phyloP scores from a whole-genome alignment of 2,888 invertebrate species.

The Agrilus mali region DNA sequence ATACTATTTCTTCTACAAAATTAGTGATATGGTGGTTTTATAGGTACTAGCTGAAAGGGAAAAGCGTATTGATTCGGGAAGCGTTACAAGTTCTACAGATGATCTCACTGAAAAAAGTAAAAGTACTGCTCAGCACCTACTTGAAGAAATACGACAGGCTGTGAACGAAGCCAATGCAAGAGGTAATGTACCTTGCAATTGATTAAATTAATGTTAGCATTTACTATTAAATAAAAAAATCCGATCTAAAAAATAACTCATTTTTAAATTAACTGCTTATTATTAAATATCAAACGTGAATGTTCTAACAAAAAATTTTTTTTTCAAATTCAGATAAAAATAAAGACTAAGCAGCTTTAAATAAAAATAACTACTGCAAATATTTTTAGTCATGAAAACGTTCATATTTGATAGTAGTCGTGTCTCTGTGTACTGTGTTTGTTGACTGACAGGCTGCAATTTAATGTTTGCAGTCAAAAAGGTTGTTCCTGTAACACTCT shows the following conservation, averaged over 20 bases:
- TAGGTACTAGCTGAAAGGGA: conserved; percentile 68
- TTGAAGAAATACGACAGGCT: conserved; percentile 79
- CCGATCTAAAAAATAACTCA: neutral
- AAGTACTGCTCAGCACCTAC: conserved; percentile 66
- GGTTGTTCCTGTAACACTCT: conserved; percentile 49
- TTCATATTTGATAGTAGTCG: neutral
- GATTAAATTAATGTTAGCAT: conserved; percentile 1
- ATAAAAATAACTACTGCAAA: too few relatives aligned
- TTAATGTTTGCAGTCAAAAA: conserved; percentile 43
- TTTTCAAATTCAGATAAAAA: too few relatives aligned
- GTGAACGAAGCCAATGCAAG: conserved; percentile 80
- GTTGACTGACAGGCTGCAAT: conserved; percentile 7
- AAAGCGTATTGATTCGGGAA: conserved; percentile 47
- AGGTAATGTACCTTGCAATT: conserved; percentile 41
- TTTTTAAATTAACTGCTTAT: too few relatives aligned
- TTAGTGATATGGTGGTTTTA: too few relatives aligned
- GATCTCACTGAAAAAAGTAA: conserved; percentile 45
- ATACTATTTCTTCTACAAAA: too few relatives aligned
- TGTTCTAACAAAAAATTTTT: too few relatives aligned
- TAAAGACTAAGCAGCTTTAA: too few relatives aligned
- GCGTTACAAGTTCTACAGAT: conserved; percentile 43
- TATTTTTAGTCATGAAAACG: neutral
- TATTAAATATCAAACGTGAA: too few relatives aligned
- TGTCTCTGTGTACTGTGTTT: conserved; percentile 7
- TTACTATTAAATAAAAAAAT: neutral